phyloP scores from a whole-genome alignment of 1,140 invertebrate genomes.

The Drosophila sulfurigaster region DNA sequence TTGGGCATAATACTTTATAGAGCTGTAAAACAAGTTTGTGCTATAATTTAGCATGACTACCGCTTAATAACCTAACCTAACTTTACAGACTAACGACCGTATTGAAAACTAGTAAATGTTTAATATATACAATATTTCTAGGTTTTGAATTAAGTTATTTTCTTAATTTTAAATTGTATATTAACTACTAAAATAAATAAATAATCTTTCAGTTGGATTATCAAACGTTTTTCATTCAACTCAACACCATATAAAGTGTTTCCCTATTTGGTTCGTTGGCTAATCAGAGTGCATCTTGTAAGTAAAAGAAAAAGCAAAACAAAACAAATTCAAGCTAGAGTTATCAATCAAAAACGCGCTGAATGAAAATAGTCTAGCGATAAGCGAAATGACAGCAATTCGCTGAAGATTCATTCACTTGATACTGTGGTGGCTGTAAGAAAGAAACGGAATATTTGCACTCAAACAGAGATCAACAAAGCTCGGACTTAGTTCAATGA shows the following conservation, averaged over 20 bases:
- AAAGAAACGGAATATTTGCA: not conserved
- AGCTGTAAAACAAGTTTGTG: no score
- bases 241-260: not conserved
- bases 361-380: constrained; percentile 6
- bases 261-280: not conserved
- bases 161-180: no score
- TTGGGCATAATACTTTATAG: no score
- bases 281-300: not conserved
- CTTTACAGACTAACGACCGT: no score
- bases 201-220: no score
- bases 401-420: not conserved
- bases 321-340: not conserved
- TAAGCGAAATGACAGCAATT: constrained; percentile 11
- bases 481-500: not conserved
- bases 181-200: no score
- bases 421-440: not conserved
- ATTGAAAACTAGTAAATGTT: no score
- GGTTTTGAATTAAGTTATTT: no score
- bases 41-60: no score
- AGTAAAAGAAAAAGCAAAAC: not conserved
- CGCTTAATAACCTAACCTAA: no score
- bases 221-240: no score
- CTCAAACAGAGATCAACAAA: not conserved
- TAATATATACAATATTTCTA: no score
- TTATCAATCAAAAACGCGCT: constrained; percentile 9